A percentile compares a stretch with the other conserved stretches of the same genome.
Conservation (phyloP, 2,113 vertebrate species). For the Nyctibius bracteatus region DNA sequence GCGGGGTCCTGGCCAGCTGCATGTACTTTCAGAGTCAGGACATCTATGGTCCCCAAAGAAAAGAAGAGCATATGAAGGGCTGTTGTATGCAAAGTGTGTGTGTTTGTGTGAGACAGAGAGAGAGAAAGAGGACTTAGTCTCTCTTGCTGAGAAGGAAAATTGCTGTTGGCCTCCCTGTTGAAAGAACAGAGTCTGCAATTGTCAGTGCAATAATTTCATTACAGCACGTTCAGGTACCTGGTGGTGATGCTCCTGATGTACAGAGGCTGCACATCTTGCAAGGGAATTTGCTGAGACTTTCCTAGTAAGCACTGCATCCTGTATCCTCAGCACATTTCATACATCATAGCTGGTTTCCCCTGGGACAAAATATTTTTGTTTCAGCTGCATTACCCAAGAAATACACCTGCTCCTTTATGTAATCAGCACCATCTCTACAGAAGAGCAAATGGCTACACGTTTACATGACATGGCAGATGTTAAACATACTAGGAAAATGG, state of each 20-base stretch:
- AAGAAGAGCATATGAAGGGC: background rate
- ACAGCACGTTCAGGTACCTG: background rate
- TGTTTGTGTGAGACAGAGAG: background rate
- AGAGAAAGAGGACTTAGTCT: background rate
- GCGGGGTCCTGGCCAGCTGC: background rate
- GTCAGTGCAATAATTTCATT: background rate
- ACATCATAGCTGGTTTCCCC: background rate
- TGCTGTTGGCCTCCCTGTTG: background rate
- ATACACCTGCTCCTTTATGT: conserved; percentile 36
- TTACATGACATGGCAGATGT: conserved; percentile 16
- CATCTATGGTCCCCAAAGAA: background rate
- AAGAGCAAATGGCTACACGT: conserved; percentile 4
- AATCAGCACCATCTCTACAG: conserved; percentile 11
- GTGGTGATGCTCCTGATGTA: background rate
- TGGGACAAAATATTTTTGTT: conserved; percentile 61
- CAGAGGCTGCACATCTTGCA: background rate
- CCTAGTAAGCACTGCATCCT: background rate
- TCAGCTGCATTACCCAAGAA: conserved; percentile 27
- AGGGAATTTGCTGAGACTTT: background rate
- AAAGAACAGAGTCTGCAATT: background rate
- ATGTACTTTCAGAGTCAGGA: background rate
- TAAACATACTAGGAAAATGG: conserved; percentile 16
- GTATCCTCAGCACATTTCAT: conserved; percentile 45
- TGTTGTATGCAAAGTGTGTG: background rate
- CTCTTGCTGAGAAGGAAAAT: background rate